These are phyloP conservation scores for Argyrosomus japonicus DNA, from an alignment of 2,113 vertebrate species.

Conservation along the genomic window DNA sequence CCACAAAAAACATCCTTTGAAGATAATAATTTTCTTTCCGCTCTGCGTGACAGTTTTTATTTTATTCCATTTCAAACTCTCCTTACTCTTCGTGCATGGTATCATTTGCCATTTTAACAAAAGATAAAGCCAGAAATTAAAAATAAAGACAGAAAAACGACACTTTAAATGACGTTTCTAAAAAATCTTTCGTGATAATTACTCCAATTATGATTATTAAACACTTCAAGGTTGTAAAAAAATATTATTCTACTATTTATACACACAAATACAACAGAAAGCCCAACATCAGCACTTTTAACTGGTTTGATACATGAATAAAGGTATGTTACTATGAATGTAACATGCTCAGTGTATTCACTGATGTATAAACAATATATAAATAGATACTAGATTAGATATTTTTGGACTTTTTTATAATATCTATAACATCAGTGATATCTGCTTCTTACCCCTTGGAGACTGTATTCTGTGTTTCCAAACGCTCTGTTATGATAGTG, in stretches of 20 bases:
- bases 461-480: background rate
- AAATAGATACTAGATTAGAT: too few species aligned
- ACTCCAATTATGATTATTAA: background rate
- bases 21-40: background rate
- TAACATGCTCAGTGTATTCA: background rate
- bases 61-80: background rate
- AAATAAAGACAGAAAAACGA: too few species aligned
- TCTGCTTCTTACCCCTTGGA: background rate
- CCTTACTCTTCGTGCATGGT: background rate
- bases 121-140: too few species aligned
- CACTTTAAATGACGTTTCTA: background rate
- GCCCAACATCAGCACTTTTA: background rate
- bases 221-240: too few species aligned
- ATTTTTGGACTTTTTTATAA: background rate
- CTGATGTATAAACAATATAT: background rate
- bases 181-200: background rate
- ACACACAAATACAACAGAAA: too few species aligned
- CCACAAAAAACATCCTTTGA: background rate
- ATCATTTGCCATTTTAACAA: too few species aligned
- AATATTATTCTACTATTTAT: too few species aligned
- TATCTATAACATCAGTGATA: background rate
- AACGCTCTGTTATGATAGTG: conserved; percentile 7
- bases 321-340: background rate
- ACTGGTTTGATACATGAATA: background rate
- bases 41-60: background rate